phyloP scores from a whole-genome alignment of 2,888 invertebrate species.

The Bursaphelenchus okinawaensis region DNA sequence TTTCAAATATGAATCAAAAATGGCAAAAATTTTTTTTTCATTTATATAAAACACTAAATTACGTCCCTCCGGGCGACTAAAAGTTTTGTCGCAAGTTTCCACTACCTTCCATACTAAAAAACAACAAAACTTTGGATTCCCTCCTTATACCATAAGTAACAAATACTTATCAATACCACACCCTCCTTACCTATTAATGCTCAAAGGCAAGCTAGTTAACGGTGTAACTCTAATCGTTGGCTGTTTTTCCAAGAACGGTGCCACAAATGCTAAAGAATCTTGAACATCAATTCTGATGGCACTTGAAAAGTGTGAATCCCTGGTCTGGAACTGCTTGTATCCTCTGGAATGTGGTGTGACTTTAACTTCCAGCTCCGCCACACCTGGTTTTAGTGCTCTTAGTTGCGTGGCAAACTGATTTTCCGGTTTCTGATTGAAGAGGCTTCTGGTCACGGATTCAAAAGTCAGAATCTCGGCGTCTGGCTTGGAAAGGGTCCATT shows the following conservation, averaged over 20 bases:
- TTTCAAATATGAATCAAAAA: too few species aligned
- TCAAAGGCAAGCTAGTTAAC: neutral
- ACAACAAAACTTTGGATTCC: too few species aligned
- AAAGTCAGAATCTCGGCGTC: slow-evolving; percentile 14
- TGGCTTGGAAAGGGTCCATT: slow-evolving; percentile 16
- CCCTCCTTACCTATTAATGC: neutral
- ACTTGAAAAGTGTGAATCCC: slow-evolving; percentile 21
- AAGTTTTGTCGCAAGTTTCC: too few species aligned
- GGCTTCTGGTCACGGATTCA: slow-evolving; percentile 13
- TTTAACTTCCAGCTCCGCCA: slow-evolving; percentile 6
- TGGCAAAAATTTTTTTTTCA: too few species aligned
- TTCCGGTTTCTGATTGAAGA: slow-evolving; percentile 12
- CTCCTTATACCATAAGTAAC: too few species aligned
- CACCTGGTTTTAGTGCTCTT: slow-evolving; percentile 9
- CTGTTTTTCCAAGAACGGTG: slow-evolving; percentile 12
- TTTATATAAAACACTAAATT: too few species aligned
- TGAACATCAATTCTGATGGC: slow-evolving; percentile 31
- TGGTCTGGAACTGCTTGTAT: slow-evolving; percentile 12
- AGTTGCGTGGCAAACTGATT: slow-evolving; percentile 18
- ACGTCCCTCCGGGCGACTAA: too few species aligned
- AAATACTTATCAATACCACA: too few species aligned
- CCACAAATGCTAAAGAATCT: slow-evolving; percentile 18
- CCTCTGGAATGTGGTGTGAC: slow-evolving; percentile 12
- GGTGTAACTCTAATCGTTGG: neutral
- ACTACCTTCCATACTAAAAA: too few species aligned